Conservation (phyloP, 2,113 vertebrate genomes). For the Platycercus adscitus region DNA sequence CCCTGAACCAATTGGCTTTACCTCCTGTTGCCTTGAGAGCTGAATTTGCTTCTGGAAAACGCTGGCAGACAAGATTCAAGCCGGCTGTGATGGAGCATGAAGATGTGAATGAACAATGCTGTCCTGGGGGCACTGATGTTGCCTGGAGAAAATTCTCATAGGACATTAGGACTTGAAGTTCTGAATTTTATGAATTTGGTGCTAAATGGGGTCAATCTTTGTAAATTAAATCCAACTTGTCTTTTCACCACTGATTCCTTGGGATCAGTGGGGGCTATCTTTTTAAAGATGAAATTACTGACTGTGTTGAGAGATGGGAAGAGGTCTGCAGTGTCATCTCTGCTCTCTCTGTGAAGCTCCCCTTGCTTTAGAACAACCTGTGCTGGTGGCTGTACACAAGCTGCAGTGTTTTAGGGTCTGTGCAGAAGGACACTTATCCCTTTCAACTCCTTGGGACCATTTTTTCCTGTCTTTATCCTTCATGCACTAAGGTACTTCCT, state of each 20-base stretch:
- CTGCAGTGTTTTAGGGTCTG: background rate
- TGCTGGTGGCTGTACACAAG: background rate
- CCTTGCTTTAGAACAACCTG: background rate
- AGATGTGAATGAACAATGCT: slow-evolving; percentile 16
- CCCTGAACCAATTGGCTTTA: background rate
- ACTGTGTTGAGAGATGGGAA: background rate
- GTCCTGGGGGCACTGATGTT: background rate
- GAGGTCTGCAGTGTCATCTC: background rate
- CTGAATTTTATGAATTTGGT: slow-evolving; percentile 25
- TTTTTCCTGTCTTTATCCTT: background rate
- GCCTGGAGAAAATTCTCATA: slow-evolving; percentile 30
- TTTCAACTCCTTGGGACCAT: background rate
- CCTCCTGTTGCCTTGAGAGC: background rate
- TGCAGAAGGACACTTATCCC: background rate
- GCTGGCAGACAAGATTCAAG: background rate
- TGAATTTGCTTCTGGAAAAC: slow-evolving; percentile 10
- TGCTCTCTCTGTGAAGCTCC: background rate
- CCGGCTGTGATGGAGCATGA: background rate
- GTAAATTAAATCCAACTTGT: background rate
- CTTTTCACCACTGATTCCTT: background rate
- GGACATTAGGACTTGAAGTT: background rate
- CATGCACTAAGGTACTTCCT: background rate
- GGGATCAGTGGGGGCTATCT: background rate
- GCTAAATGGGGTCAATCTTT: background rate
- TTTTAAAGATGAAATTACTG: background rate